Conservation (phyloP, 2,113 vertebrate genomes). For the Dipodomys stephensi region DNA sequence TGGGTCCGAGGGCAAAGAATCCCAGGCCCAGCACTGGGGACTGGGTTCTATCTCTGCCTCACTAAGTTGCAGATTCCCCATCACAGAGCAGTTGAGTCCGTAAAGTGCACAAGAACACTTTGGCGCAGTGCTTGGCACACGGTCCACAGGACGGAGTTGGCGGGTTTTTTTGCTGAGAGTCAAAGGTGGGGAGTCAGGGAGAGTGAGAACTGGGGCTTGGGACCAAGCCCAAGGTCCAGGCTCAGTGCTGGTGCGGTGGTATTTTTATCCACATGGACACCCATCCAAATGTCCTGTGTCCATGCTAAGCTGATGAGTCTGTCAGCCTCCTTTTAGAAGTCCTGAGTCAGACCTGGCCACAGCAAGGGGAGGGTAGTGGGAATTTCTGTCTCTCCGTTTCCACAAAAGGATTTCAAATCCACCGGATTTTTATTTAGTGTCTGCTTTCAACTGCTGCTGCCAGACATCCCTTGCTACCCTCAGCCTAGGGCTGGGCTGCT, state of each 20-base stretch:
- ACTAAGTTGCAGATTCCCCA: background rate
- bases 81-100: background rate
- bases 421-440: background rate
- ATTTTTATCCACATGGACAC: conserved; percentile 68
- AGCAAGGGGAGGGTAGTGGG: background rate
- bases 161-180: background rate
- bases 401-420: conserved; percentile 10
- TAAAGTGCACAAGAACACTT: background rate
- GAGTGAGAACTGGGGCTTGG: background rate
- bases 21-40: background rate
- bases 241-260: background rate
- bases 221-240: background rate
- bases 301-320: conserved; percentile 57
- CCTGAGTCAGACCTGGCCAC: conserved; percentile 69
- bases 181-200: background rate
- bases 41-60: background rate
- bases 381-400: background rate
- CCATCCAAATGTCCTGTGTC: conserved; percentile 46
- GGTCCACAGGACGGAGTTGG: background rate
- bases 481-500: conserved; percentile 29
- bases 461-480: conserved; percentile 35
- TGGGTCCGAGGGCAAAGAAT: background rate
- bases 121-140: background rate
- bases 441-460: conserved; percentile 42
- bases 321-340: conserved; percentile 72